Percentiles rank a stretch among this genome's conserved stretches.
Evolutionary conservation across 2,888 invertebrate genomes (phyloP).

Genomic region (Carcina quercana): DNA sequence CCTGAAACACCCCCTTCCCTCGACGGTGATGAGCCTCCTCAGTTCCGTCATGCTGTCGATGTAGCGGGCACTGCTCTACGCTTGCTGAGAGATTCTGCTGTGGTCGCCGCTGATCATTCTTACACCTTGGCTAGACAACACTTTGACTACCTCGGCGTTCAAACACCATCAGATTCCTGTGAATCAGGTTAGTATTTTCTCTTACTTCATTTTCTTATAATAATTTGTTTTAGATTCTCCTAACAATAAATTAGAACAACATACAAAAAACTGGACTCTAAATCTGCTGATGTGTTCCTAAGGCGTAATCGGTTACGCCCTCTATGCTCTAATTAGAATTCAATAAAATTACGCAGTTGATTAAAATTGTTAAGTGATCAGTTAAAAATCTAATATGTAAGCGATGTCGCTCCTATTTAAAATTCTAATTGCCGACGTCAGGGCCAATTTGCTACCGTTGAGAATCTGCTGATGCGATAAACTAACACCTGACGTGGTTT

Average conservation of each 20-base stretch:
- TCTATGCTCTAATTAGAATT: no score
- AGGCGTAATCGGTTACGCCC: no score
- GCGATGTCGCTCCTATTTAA: slow-evolving; percentile 28
- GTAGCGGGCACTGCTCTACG: slow-evolving; percentile 60
- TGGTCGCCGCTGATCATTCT: slow-evolving; percentile 77
- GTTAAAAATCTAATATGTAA: no score
- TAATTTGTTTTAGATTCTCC: no score
- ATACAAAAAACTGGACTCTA: no score
- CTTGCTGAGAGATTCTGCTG: slow-evolving; percentile 56
- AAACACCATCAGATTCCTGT: slow-evolving; percentile 94
- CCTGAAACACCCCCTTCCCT: slow-evolving; percentile 63
- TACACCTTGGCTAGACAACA: slow-evolving; percentile 79
- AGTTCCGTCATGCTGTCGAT: slow-evolving; percentile 63
- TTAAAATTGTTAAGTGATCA: slow-evolving; percentile 18
- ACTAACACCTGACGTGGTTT: neutral
- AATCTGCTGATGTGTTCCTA: no score
- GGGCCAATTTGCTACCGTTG: slow-evolving; percentile 21
- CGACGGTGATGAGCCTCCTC: slow-evolving; percentile 60
- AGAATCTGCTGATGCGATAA: neutral
- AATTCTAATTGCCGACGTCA: slow-evolving; percentile 32
- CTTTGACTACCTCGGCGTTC: slow-evolving; percentile 83
- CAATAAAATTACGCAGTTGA: slow-evolving; percentile 3
- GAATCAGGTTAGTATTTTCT: slow-evolving; percentile 69
- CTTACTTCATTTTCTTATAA: slow-evolving; percentile 2
- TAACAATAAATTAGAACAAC: no score